Evolutionary conservation across 2,113 vertebrate genomes (phyloP), one percentile per base, ranked within the genome.

Genomic region (Steatornis caripensis): DNA sequence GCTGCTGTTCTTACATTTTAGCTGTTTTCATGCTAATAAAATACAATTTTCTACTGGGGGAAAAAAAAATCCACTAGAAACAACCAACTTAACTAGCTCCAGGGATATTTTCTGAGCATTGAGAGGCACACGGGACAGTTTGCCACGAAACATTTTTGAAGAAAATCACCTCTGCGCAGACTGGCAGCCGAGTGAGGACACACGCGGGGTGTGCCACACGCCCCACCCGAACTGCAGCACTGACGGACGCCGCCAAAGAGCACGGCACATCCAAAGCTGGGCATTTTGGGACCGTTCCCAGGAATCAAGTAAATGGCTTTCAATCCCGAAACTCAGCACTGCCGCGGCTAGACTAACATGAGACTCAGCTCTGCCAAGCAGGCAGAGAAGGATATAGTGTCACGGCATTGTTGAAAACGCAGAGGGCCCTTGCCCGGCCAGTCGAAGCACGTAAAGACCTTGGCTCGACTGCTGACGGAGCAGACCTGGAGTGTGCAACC

Each of bases 51-150:
- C 91, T 82, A 61, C 22, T 27, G 7, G 48, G 48, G 41, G 27
- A 46, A 62, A 70, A 65, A 48, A 54, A 58, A 79, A 1, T 64
- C 58, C 49, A 34, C n/a, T 23, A 54, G 65, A 78, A 90, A 86
- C 29, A 66, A 64, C 49, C 29, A 66, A 64, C 49, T 36, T 48
- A 84, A 57, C 11, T 34, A 43, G 62, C 41, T 93, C 62, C 60
- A 91, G 69, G 55, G 77, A 61, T 16, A 30, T 39, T 70, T 74
- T 51, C 64, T 71, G 69, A 78, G 55, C n/a, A 9, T 54, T 58
- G 57, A 71, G 76, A 41, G 89, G 61, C 84, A 91, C 27, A 9
- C 7, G 84, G 84, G 90, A 84, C 76, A 91, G 62, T 68, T 93
- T 86, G 84, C 34, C 77, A n/a, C 53, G 72, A 81, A 89, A 84